phyloP scores from a whole-genome alignment of 2,113 vertebrate species.

The Globicephala melas region DNA sequence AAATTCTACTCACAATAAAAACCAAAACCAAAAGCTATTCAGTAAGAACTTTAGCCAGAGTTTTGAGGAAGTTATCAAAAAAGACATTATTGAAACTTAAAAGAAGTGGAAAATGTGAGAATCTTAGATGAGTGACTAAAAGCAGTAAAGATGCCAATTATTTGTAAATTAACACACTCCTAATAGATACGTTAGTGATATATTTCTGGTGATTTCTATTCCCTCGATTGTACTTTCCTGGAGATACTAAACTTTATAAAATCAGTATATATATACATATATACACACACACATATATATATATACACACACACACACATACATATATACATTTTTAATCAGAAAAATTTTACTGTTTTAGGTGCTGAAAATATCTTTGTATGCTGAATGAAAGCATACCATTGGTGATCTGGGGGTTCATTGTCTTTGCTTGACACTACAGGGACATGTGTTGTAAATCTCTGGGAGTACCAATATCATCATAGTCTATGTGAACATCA shows the following conservation, averaged over 20 bases:
- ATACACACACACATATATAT: fast-evolving
- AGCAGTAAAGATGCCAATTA: neutral
- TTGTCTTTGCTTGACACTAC: neutral
- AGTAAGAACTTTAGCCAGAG: neutral
- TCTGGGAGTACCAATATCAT: neutral
- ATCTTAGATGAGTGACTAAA: neutral
- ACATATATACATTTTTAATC: neutral
- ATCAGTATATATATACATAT: neutral
- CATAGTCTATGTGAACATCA: neutral
- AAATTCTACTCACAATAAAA: neutral
- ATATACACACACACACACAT: no score
- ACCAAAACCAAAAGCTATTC: neutral
- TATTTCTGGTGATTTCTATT: neutral
- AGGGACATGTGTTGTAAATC: neutral
- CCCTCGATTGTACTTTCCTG: neutral
- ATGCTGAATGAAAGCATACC: neutral
- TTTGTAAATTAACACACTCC: neutral
- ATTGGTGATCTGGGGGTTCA: neutral
- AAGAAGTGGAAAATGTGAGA: neutral
- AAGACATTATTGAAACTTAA: neutral
- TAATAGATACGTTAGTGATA: neutral
- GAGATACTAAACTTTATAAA: neutral
- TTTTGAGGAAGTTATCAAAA: neutral
- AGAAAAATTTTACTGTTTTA: neutral
- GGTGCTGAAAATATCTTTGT: neutral